Percentiles rank a stretch among this genome's conserved stretches.
These are phyloP conservation scores for Xyliphius kryptos DNA, from an alignment of 2,113 vertebrate genomes.

Conservation along the genomic window DNA sequence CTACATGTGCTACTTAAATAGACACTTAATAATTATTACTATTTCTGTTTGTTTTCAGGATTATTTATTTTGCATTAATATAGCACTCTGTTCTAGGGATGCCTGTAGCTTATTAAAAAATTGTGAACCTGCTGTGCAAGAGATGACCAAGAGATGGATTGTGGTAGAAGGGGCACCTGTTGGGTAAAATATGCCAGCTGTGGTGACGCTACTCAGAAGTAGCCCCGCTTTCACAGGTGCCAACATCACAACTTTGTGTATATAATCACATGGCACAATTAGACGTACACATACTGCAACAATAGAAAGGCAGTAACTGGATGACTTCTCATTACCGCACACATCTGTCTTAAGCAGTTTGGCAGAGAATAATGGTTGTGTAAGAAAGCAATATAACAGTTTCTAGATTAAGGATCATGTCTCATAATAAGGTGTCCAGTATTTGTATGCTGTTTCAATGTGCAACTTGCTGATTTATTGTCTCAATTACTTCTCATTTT, in stretches of 20 bases:
- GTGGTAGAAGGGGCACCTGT: neutral
- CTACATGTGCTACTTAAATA: conserved; percentile 29
- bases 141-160: conserved; percentile 10
- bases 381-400: conserved; percentile 47
- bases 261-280: too few species aligned
- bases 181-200: too few species aligned
- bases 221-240: too few species aligned
- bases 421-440: conserved; percentile 5
- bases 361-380: neutral
- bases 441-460: conserved; percentile 34
- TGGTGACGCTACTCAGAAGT: too few species aligned
- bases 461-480: conserved; percentile 25
- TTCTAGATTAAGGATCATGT: conserved; percentile 4
- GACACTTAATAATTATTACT: conserved; percentile 33
- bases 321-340: neutral
- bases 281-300: too few species aligned
- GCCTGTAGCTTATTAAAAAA: conserved; percentile 34
- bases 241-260: too few species aligned
- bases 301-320: too few species aligned
- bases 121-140: conserved; percentile 32
- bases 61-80: conserved; percentile 47
- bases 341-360: conserved; percentile 33
- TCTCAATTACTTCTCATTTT: conserved; percentile 14
- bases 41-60: conserved; percentile 29
- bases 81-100: conserved; percentile 49